phyloP scores from a whole-genome alignment of 2,888 invertebrate genomes.

The Drosophila quinaria region DNA sequence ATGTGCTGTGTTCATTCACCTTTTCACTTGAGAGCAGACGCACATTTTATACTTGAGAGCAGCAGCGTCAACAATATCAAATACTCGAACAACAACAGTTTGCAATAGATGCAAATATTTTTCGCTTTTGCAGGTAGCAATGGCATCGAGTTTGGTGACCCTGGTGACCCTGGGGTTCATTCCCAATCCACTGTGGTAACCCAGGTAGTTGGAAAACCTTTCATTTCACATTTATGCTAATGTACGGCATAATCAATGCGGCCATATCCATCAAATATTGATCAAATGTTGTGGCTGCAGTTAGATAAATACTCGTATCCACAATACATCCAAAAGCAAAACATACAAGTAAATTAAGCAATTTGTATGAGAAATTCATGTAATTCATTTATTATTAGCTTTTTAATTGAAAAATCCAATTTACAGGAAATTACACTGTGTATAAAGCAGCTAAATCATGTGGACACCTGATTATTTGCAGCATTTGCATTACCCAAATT shows the following conservation, averaged over 20 bases:
- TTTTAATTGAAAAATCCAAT: conserved; percentile 35
- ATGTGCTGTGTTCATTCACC: conserved; percentile 72
- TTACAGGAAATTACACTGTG: conserved; percentile 14
- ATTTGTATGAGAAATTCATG: neutral
- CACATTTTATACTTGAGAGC: conserved; percentile 62
- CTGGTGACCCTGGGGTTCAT: conserved; percentile 11
- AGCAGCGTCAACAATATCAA: conserved; percentile 9
- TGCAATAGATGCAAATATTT: conserved; percentile 48
- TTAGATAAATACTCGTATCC: conserved; percentile 8
- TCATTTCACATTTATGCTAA: conserved; percentile 53
- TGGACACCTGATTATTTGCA: conserved; percentile 28
- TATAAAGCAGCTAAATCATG: conserved; percentile 6
- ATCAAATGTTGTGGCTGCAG: conserved; percentile 14
- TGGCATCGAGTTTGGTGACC: conserved; percentile 43
- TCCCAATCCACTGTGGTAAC: conserved; percentile 7
- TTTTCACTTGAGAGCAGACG: conserved; percentile 40
- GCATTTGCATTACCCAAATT: conserved; percentile 33
- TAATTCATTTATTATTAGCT: conserved; percentile 23
- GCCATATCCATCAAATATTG: conserved; percentile 26
- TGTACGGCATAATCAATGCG: conserved; percentile 52
- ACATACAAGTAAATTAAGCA: neutral
- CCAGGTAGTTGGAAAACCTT: conserved; percentile 24
- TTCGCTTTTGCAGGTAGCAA: conserved; percentile 11
- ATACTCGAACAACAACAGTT: conserved; percentile 31
- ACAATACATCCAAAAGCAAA: neutral